Conservation (phyloP, 2,113 vertebrate species). For the Coptodon bakossiorum region DNA sequence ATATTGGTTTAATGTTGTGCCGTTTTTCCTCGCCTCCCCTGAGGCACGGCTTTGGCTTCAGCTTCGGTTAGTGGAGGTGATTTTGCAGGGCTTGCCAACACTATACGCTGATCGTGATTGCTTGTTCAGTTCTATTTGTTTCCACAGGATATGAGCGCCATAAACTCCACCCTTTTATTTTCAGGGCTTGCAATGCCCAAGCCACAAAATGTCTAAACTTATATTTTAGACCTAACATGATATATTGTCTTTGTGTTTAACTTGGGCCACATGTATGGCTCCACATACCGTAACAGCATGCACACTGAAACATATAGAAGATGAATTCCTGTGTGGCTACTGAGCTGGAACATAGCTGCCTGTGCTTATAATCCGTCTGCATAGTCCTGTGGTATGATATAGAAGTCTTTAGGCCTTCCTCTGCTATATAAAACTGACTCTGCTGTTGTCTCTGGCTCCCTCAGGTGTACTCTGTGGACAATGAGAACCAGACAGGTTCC, state of each 20-base stretch:
- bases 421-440: background rate
- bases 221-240: constrained; percentile 5
- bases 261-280: background rate
- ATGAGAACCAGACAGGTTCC: constrained; percentile 65
- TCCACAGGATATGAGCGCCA: background rate
- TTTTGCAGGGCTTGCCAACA: background rate
- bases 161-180: constrained; percentile 8
- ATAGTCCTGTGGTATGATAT: background rate
- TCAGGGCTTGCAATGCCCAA: background rate
- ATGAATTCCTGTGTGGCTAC: background rate
- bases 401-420: background rate
- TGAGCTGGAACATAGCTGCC: background rate
- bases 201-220: constrained; percentile 6
- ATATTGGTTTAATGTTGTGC: constrained; percentile 22
- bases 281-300: background rate
- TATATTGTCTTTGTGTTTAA: background rate
- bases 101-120: background rate
- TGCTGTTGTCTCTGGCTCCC: constrained; percentile 30
- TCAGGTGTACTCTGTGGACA: constrained; percentile 79
- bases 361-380: background rate
- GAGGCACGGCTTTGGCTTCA: background rate
- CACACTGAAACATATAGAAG: background rate
- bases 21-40: background rate
- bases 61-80: background rate
- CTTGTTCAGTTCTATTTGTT: constrained; percentile 2